A percentile compares a stretch with the other conserved stretches of the same genome.
Evolutionary conservation across 2,888 invertebrate species (phyloP).

Genomic region (Thereva nobilitata): DNA sequence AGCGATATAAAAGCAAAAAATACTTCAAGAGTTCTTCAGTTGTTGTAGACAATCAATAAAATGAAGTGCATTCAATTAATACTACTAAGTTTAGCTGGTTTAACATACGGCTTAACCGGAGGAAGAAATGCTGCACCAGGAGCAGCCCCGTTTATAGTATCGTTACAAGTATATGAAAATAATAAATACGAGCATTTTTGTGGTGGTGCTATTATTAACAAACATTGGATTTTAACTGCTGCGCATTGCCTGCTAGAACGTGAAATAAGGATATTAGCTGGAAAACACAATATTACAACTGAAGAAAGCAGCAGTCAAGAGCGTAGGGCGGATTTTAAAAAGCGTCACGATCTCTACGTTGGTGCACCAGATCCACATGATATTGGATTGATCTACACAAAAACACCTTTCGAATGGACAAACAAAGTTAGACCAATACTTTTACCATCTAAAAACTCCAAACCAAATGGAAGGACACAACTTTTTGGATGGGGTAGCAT

Average conservation of each 20-base stretch:
- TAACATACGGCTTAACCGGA: too few species aligned
- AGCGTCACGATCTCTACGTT: conserved; percentile 16
- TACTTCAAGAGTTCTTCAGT: too few species aligned
- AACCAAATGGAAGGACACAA: too few species aligned
- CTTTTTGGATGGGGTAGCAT: too few species aligned
- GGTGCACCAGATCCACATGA: conserved; percentile 17
- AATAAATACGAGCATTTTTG: conserved; percentile 1
- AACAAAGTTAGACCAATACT: conserved; percentile 13
- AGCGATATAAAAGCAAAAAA: too few species aligned
- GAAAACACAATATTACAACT: conserved; percentile 12
- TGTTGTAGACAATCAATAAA: too few species aligned
- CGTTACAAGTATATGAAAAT: too few species aligned
- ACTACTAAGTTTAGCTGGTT: too few species aligned
- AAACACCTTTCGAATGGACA: conserved; percentile 11
- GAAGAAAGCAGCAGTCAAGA: conserved; percentile 4
- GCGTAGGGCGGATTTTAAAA: conserved; percentile 9
- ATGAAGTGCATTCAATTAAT: too few species aligned
- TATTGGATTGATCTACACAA: conserved; percentile 17
- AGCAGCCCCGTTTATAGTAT: too few species aligned
- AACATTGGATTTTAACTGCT: conserved; percentile 21
- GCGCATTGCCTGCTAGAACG: conserved; percentile 16
- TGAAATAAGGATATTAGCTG: neutral
- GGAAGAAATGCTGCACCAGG: too few species aligned
- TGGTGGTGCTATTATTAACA: conserved; percentile 23
- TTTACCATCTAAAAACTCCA: conserved; percentile 6